Evolutionary conservation across 2,113 vertebrate genomes (phyloP), one percentile per base, ranked within the genome.

Genomic region (Cnemophilus loriae): DNA sequence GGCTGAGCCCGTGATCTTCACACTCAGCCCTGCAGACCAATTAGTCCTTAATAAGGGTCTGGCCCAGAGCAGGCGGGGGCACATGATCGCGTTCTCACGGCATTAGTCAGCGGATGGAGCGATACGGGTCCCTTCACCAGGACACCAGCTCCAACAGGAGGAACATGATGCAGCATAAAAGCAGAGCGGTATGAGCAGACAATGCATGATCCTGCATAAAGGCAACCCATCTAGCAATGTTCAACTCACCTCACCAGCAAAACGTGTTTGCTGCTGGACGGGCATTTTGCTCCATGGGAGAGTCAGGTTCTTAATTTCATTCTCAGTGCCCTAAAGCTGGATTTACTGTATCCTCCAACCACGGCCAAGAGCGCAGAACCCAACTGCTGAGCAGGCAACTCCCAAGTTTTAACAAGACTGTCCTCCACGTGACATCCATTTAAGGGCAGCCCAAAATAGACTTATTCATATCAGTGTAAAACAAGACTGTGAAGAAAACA

Each of bases 131-230:
- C 63, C 70, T 63, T 11, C 7, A 2, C 39, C 60, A n/a, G 86
- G 83, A 92, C 87, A 81, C n/a, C 84, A 2, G 13, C 68, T n/a
- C 15, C 3, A 37, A 17, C 22, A 1, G 46, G 20, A 88, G 32
- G 67, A 86, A 80, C 94, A 95, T 93, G 96, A 92, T 17, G 3
- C 86, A 81, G 96, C 93, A 95, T 95, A 93, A 81, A 70, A 70
- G 50, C 86, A 37, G 27, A 23, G n/a, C 0, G 33, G 4, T 35
- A 46, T 5, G 59, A 70, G 86, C 80, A 81, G 79, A 89, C 83
- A 74, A 57, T 0, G 5, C 93, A 6, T 92, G 96, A 70, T 28
- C 89, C 83, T 16, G 96, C 95, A 96, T 95, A 90, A 93, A 78
- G 69, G 6, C 86, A 41, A 59, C 3, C 35, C 71, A n/a, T 26